Evolutionary conservation across 2,113 vertebrate species (phyloP).

Genomic region (Camelus dromedarius): DNA sequence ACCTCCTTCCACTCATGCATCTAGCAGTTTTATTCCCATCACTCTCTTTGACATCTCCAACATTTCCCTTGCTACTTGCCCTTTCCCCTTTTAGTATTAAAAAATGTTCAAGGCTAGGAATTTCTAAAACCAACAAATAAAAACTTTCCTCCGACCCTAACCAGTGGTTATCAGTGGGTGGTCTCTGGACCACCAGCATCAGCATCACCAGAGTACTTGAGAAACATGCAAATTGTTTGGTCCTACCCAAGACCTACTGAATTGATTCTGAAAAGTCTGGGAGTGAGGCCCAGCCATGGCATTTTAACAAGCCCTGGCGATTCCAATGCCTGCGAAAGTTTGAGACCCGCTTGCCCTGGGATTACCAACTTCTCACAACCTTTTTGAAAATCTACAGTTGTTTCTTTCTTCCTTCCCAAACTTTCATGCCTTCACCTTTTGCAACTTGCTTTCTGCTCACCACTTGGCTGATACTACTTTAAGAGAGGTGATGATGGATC

Average conservation of each 20-base stretch:
- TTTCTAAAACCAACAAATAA: background rate
- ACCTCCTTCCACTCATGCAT: background rate
- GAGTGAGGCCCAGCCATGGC: background rate
- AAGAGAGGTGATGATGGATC: background rate
- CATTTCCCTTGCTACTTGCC: background rate
- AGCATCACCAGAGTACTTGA: background rate
- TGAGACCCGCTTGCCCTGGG: background rate
- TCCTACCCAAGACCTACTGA: background rate
- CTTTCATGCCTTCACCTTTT: background rate
- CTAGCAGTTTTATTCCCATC: background rate
- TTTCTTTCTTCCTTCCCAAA: background rate
- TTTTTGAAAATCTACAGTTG: background rate
- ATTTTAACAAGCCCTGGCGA: background rate
- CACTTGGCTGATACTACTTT: background rate
- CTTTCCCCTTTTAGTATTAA: constrained; percentile 25
- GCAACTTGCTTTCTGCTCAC: constrained; percentile 23
- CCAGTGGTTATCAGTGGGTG: background rate
- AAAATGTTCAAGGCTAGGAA: background rate
- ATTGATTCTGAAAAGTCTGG: background rate
- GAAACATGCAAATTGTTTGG: background rate
- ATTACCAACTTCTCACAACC: background rate
- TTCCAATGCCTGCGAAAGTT: background rate
- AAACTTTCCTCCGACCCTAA: background rate
- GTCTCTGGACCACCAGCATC: background rate
- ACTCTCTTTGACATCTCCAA: background rate